phyloP scores from a whole-genome alignment of 2,888 invertebrate genomes.

The Eupeodes luniger region DNA sequence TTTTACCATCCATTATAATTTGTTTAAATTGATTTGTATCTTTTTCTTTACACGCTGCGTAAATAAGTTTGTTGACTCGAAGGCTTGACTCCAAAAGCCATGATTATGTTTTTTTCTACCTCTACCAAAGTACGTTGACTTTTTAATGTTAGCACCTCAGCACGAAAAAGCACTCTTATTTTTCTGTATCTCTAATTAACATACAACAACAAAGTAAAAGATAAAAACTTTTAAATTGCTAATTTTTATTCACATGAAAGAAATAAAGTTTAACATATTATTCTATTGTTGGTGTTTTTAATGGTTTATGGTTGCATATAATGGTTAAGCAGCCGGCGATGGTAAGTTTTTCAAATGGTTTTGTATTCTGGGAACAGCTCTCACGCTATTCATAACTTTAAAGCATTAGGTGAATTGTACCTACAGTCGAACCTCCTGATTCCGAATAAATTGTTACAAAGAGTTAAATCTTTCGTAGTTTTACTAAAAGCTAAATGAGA shows the following conservation, averaged over 20 bases:
- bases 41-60: constrained; percentile 2
- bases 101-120: not conserved
- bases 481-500: too few species aligned
- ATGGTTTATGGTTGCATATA: too few species aligned
- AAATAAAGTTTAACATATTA: not conserved
- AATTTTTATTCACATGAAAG: constrained; percentile 46
- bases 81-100: constrained; percentile 2
- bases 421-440: too few species aligned
- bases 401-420: not conserved
- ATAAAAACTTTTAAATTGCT: constrained; percentile 23
- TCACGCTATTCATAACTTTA: not conserved
- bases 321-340: too few species aligned
- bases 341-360: not conserved
- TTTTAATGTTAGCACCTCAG: not conserved
- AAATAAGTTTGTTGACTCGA: not conserved
- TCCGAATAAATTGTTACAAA: too few species aligned
- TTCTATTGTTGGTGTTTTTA: not conserved
- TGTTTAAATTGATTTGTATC: constrained; percentile 26
- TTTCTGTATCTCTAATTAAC: not conserved
- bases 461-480: too few species aligned
- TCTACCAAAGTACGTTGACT: constrained; percentile 32
- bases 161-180: constrained; percentile 8
- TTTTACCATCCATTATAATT: not conserved
- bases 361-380: not conserved
- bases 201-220: not conserved